Conservation (phyloP, 1,140 invertebrate species). For the Tachypleus tridentatus region DNA sequence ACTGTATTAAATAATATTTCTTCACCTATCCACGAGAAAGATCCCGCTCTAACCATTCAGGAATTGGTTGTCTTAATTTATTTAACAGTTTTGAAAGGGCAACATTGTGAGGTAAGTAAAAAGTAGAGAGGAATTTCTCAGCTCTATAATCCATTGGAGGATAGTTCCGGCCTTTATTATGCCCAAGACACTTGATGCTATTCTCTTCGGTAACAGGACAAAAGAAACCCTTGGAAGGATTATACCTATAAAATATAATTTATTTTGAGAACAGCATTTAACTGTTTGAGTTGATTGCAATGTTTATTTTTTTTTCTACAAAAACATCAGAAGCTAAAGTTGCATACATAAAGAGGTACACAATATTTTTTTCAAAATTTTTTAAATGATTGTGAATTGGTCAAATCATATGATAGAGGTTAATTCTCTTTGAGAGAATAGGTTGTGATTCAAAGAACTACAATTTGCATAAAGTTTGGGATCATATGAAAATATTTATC, state of each 20-base stretch:
- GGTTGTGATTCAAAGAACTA: too few relatives aligned
- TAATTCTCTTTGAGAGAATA: too few relatives aligned
- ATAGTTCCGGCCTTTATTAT: conserved; percentile 88
- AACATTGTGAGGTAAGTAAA: conserved; percentile 84
- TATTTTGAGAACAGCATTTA: too few relatives aligned
- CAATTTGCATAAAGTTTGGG: too few relatives aligned
- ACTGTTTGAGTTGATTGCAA: too few relatives aligned
- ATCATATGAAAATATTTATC: too few relatives aligned
- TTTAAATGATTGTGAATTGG: not conserved
- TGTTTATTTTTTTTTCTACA: too few relatives aligned
- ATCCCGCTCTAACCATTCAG: conserved; percentile 86
- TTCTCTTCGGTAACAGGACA: conserved; percentile 77
- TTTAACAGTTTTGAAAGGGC: conserved; percentile 81
- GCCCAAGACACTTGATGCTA: conserved; percentile 80
- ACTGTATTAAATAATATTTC: too few relatives aligned
- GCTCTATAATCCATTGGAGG: conserved; percentile 78
- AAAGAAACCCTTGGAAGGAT: conserved; percentile 92
- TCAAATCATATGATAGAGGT: not conserved
- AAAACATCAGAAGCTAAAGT: too few relatives aligned
- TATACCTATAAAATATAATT: conserved; percentile 42
- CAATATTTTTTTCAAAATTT: not conserved
- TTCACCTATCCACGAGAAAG: conserved; percentile 34
- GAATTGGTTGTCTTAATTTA: conserved; percentile 63
- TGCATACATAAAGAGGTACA: too few relatives aligned
- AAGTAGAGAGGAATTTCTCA: conserved; percentile 67